Conservation (phyloP, 2,113 vertebrate genomes). For the Euleptes europaea region DNA sequence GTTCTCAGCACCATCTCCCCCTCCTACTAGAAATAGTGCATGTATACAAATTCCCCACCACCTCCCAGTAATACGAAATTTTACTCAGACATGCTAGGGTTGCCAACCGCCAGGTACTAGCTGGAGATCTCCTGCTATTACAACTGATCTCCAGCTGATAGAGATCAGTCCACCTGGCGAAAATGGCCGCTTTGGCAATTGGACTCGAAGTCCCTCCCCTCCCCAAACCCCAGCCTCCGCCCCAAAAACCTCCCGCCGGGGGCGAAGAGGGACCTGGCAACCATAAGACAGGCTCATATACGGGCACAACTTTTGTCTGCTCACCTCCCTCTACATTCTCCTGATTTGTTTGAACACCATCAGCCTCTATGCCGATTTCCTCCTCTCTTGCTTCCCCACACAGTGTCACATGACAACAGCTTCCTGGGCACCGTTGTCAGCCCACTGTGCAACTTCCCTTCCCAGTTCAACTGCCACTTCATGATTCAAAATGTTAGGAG, state of each 20-base stretch:
- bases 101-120: too few relatives aligned
- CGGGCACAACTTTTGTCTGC: not conserved
- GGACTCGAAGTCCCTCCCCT: too few relatives aligned
- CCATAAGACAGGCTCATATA: not conserved
- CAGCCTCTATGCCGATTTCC: constrained; percentile 10
- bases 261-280: too few relatives aligned
- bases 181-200: too few relatives aligned
- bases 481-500: not conserved
- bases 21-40: not conserved
- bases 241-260: too few relatives aligned
- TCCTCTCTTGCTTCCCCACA: constrained; percentile 25
- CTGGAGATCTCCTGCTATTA: too few relatives aligned
- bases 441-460: not conserved
- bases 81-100: too few relatives aligned
- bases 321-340: not conserved
- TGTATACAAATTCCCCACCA: not conserved
- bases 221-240: too few relatives aligned
- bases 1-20: not conserved
- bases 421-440: too few relatives aligned
- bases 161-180: too few relatives aligned
- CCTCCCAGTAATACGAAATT: not conserved
- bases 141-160: too few relatives aligned
- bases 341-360: not conserved
- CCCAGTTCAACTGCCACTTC: not conserved
- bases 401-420: not conserved